A percentile compares a stretch with the other conserved stretches of the same genome.
Conservation (phyloP, 1,140 invertebrate species). For the Listronotus oregonensis region DNA sequence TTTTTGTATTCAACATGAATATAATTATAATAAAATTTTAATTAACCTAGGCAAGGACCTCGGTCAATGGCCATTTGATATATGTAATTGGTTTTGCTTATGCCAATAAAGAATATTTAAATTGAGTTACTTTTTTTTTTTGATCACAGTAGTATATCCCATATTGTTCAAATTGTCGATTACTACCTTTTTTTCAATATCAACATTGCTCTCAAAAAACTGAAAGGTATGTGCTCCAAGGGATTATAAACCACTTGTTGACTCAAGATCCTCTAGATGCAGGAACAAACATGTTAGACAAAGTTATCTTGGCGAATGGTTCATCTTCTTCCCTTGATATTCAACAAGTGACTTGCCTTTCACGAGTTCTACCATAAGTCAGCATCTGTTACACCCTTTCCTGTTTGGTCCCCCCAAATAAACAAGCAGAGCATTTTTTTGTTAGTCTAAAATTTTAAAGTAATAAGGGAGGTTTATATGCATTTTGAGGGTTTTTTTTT, state of each 20-base stretch:
- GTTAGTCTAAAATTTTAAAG: slow-evolving; percentile 40
- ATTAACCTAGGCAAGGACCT: too few relatives aligned
- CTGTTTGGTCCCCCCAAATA: slow-evolving; percentile 77
- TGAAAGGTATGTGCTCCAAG: slow-evolving; percentile 65
- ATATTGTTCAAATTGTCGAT: too few relatives aligned
- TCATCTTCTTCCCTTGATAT: slow-evolving; percentile 78
- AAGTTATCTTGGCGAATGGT: slow-evolving; percentile 87
- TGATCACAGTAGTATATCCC: too few relatives aligned
- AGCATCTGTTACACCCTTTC: slow-evolving; percentile 78
- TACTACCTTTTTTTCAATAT: slow-evolving; percentile 97
- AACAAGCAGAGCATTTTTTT: slow-evolving; percentile 79
- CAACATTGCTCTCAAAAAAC: slow-evolving; percentile 94
- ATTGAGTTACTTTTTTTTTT: too few relatives aligned
- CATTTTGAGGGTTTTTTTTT: too few relatives aligned
- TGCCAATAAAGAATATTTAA: too few relatives aligned
- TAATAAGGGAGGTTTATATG: too few relatives aligned
- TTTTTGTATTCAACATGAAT: too few relatives aligned
- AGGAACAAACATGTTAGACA: slow-evolving; percentile 87
- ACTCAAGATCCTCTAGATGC: slow-evolving; percentile 84
- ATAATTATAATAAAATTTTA: too few relatives aligned
- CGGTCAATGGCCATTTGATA: too few relatives aligned
- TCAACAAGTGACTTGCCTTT: slow-evolving; percentile 87
- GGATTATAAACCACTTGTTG: slow-evolving; percentile 63
- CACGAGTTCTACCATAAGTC: slow-evolving; percentile 81
- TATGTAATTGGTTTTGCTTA: too few relatives aligned